A percentile compares a stretch with the other conserved stretches of the same genome.
These are phyloP conservation scores for Puffinus mauretanicus DNA, from an alignment of 2,113 vertebrate genomes.

Conservation along the genomic window DNA sequence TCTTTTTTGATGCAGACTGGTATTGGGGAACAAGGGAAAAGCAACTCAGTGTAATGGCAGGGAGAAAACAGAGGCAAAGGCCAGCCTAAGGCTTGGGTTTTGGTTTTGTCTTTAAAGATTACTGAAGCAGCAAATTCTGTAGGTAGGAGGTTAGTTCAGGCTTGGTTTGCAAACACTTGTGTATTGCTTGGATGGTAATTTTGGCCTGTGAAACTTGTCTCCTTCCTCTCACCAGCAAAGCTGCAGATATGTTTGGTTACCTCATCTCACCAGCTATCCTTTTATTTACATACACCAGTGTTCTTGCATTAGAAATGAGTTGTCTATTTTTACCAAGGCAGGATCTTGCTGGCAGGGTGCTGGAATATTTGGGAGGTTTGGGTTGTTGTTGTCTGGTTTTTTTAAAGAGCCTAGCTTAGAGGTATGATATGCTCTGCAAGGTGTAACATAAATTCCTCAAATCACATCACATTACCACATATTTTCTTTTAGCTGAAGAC, in stretches of 20 bases:
- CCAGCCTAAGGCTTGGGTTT: neutral
- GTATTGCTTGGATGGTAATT: neutral
- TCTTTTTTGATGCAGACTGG: neutral
- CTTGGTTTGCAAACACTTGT: neutral
- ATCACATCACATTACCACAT: neutral
- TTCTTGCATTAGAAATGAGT: neutral
- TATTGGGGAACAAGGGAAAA: neutral
- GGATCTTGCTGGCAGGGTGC: neutral
- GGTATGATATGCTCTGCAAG: neutral
- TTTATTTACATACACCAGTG: neutral
- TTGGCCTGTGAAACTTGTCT: neutral
- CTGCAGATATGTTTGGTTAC: neutral
- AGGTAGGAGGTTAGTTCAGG: neutral
- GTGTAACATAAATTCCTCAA: neutral
- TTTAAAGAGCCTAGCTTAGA: neutral
- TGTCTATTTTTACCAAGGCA: neutral
- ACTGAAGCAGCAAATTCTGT: neutral
- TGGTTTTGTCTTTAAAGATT: neutral
- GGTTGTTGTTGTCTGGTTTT: neutral
- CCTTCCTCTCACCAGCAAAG: neutral
- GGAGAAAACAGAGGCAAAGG: neutral
- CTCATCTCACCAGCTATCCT: neutral
- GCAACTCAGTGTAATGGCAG: neutral
- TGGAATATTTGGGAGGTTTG: neutral
- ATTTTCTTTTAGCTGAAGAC: neutral